Evolutionary conservation across 2,888 invertebrate species (phyloP).

Genomic region (Asteroscopus sphinx): DNA sequence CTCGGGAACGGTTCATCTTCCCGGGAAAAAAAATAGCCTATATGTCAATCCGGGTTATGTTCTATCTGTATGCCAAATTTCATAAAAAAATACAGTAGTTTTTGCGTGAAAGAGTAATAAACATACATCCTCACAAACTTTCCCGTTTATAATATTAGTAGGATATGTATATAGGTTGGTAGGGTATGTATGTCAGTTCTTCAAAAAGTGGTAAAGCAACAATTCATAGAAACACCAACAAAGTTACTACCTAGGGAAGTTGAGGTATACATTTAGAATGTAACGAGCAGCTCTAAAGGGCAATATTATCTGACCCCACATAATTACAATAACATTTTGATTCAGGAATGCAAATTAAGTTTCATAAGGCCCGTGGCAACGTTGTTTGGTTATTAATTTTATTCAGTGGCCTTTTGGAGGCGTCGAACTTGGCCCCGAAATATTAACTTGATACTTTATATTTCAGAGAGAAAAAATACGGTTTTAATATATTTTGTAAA

Average conservation of each 20-base stretch:
- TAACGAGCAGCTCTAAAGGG: conserved; percentile 35
- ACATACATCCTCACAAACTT: too few relatives aligned
- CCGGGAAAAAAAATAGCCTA: too few relatives aligned
- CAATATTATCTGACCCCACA: conserved; percentile 66
- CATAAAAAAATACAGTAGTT: too few relatives aligned
- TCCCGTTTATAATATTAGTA: too few relatives aligned
- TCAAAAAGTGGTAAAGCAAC: neutral
- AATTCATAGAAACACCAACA: conserved; percentile 29
- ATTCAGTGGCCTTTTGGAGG: conserved; percentile 59
- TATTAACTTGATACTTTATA: conserved; percentile 48
- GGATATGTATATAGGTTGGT: too few relatives aligned
- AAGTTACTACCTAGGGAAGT: conserved; percentile 26
- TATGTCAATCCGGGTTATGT: too few relatives aligned
- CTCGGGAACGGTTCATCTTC: too few relatives aligned
- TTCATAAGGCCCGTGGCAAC: conserved; percentile 52
- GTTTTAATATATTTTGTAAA: conserved; percentile 49
- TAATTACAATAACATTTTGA: conserved; percentile 74
- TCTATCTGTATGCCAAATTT: too few relatives aligned
- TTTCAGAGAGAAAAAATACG: conserved; percentile 45
- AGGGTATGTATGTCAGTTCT: too few relatives aligned
- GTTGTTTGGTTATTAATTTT: conserved; percentile 70
- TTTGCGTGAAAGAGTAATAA: too few relatives aligned
- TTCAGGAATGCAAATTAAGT: conserved; percentile 74
- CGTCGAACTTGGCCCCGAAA: conserved; percentile 52
- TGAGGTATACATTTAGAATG: conserved; percentile 36